Evolutionary conservation across 1,140 invertebrate genomes (phyloP).

Genomic region (Drosophila takahashii): DNA sequence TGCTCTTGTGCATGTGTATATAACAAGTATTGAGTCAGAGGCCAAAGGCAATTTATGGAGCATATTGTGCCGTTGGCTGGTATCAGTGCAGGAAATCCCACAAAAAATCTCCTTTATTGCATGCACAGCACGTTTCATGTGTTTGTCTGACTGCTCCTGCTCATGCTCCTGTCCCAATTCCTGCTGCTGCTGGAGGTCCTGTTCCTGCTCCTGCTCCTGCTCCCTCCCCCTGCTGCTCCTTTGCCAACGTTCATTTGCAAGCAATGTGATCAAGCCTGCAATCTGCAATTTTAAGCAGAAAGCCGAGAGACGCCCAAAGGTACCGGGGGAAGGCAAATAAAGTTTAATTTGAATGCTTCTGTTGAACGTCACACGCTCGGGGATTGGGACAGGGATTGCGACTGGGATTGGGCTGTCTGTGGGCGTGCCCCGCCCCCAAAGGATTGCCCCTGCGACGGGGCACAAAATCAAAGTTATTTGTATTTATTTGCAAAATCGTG

Average conservation of each 20-base stretch:
- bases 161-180: neutral
- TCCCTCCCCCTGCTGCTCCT: neutral
- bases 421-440: conserved; percentile 10
- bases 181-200: neutral
- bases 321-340: conserved; percentile 69
- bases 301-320: conserved; percentile 63
- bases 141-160: conserved; percentile 65
- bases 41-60: conserved; percentile 69
- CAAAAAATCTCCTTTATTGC: conserved; percentile 81
- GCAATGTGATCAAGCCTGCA: conserved; percentile 82
- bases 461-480: conserved; percentile 81
- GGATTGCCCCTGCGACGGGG: conserved; percentile 30
- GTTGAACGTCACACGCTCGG: conserved; percentile 64
- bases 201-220: neutral
- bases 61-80: conserved; percentile 75
- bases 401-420: conserved; percentile 14
- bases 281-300: conserved; percentile 78
- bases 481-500: conserved; percentile 82
- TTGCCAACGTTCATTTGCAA: conserved; percentile 71
- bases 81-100: conserved; percentile 74
- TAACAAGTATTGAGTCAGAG: conserved; percentile 40
- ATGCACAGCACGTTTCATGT: conserved; percentile 78
- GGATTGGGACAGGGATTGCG: conserved; percentile 6
- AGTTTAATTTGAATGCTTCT: conserved; percentile 83
- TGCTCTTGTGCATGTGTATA: neutral